phyloP scores from a whole-genome alignment of 1,140 invertebrate species.

The Nomia melanderi region DNA sequence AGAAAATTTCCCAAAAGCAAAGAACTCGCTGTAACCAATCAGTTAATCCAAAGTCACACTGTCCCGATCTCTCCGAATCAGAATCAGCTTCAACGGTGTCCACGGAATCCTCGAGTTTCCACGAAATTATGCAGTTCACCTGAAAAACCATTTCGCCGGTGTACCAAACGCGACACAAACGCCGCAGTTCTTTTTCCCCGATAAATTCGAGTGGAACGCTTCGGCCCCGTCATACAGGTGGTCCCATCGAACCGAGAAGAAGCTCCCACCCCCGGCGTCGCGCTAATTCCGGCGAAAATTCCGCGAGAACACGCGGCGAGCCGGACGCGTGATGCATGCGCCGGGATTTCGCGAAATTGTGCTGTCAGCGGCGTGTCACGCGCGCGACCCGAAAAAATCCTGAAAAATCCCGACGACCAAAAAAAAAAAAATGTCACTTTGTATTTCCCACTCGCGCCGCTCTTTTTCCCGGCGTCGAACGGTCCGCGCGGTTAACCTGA shows the following conservation, averaged over 20 bases:
- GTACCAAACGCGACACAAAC: too few species aligned
- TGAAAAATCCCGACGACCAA: not conserved
- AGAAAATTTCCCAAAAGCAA: too few species aligned
- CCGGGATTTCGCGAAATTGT: conserved; percentile 36
- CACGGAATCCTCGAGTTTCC: too few species aligned
- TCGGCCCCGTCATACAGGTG: too few species aligned
- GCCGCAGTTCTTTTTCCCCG: too few species aligned
- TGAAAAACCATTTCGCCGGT: too few species aligned
- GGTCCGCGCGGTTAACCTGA: not conserved
- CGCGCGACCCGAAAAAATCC: conserved; percentile 1
- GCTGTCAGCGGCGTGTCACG: conserved; percentile 27
- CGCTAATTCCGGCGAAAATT: not conserved
- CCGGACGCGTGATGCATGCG: not conserved
- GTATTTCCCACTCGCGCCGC: not conserved
- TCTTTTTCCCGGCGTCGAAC: not conserved
- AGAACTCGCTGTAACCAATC: too few species aligned
- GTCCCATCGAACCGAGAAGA: not conserved
- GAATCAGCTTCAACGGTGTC: too few species aligned
- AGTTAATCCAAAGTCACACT: too few species aligned
- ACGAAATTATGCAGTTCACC: too few species aligned
- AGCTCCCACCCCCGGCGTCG: not conserved
- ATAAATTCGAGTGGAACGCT: too few species aligned
- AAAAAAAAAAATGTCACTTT: not conserved
- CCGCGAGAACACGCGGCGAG: not conserved
- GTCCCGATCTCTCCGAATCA: too few species aligned